Evolutionary conservation across 2,888 invertebrate genomes (phyloP).

Genomic region (Rhaphigaster nebulosa): DNA sequence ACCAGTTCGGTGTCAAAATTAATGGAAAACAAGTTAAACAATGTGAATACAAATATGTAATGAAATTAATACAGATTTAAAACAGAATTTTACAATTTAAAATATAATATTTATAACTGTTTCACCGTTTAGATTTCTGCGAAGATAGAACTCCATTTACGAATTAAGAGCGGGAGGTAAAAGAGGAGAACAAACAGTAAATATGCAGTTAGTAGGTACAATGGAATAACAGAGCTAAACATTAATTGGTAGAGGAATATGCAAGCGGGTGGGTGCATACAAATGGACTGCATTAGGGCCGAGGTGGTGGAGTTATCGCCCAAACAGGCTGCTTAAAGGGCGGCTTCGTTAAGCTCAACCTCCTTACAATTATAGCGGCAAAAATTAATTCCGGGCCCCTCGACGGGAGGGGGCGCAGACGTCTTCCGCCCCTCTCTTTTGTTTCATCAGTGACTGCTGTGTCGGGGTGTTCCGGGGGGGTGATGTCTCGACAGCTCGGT

Average conservation of each 20-base stretch:
- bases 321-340: not conserved
- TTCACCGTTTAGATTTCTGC: too few species aligned
- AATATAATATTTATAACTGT: too few species aligned
- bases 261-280: not conserved
- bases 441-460: conserved; percentile 14
- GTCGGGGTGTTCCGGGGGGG: not conserved
- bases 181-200: not conserved
- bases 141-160: not conserved
- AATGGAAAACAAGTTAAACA: too few species aligned
- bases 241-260: not conserved
- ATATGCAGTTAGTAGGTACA: not conserved
- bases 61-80: too few species aligned
- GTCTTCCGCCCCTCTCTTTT: conserved; percentile 3
- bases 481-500: not conserved
- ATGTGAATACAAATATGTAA: too few species aligned
- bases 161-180: not conserved
- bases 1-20: too few species aligned
- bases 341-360: not conserved
- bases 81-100: too few species aligned
- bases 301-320: not conserved
- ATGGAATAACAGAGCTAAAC: not conserved
- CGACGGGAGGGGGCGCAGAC: not conserved
- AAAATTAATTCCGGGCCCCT: conserved; percentile 28
- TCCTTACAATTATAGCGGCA: not conserved
- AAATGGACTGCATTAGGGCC: not conserved